These are phyloP conservation scores for silkworm (Bombyx mori) DNA, from an alignment of 1,140 invertebrate genomes.

Conservation along the genomic window ASM3026992v2 NC_085131.1:795501-796000, in stretches of 20 bases:
- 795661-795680: conserved; percentile 88
- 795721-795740: conserved; percentile 78
- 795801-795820: too few relatives aligned
- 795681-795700: conserved; percentile 79
- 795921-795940: too few relatives aligned
- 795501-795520: conserved; percentile 84
- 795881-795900: too few relatives aligned
- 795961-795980: too few relatives aligned
- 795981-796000: too few relatives aligned
- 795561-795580: conserved; percentile 83
- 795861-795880: too few relatives aligned
- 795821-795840: too few relatives aligned
- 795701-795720: conserved; percentile 85
- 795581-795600: conserved; percentile 82
- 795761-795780: conserved; percentile 15
- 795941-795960: too few relatives aligned
- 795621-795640: conserved; percentile 83
- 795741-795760: conserved; percentile 65
- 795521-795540: conserved; percentile 86
- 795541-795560: conserved; percentile 90
- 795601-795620: conserved; percentile 87
- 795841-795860: too few relatives aligned
- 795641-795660: conserved; percentile 84
- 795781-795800: neutral
- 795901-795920: too few relatives aligned